phyloP scores from a whole-genome alignment of 2,113 vertebrate genomes.

The Uropsilus gracilis region DNA sequence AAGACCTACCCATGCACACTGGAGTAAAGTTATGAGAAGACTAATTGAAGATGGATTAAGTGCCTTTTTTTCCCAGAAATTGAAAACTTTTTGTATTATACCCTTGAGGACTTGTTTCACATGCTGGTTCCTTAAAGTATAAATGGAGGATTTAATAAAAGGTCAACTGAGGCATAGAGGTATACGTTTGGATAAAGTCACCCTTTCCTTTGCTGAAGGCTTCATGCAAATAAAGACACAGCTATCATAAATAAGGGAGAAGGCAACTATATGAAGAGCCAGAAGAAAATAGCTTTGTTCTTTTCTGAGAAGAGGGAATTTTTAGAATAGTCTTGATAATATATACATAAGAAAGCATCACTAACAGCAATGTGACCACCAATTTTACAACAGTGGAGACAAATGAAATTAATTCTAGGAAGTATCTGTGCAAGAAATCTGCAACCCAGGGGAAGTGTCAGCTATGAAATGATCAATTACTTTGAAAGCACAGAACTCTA shows the following conservation, averaged over 20 bases:
- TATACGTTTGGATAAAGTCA: neutral
- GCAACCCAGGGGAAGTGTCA: slow-evolving; percentile 28
- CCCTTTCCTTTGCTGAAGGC: neutral
- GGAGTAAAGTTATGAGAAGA: too few species aligned
- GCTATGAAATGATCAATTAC: slow-evolving; percentile 46
- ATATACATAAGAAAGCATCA: neutral
- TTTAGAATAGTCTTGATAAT: slow-evolving; percentile 43
- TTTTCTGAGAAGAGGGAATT: neutral
- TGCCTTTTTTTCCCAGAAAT: too few species aligned
- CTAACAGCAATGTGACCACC: neutral
- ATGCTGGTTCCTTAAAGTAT: slow-evolving; percentile 22
- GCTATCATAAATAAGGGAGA: slow-evolving; percentile 20
- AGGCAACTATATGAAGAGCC: slow-evolving; percentile 9
- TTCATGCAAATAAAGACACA: slow-evolving; percentile 50
- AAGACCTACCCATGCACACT: too few species aligned
- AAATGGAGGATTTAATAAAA: slow-evolving; percentile 61
- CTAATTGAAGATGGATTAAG: neutral
- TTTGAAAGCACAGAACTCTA: slow-evolving; percentile 56
- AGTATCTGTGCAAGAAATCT: slow-evolving; percentile 39
- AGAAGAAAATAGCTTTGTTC: slow-evolving; percentile 43
- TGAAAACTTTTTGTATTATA: neutral
- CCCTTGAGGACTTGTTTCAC: slow-evolving; percentile 25
- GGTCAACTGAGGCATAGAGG: neutral
- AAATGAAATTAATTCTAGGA: slow-evolving; percentile 27
- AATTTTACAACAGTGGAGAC: neutral